phyloP scores from a whole-genome alignment of 2,888 invertebrate species.

The Herminia tarsipennalis region DNA sequence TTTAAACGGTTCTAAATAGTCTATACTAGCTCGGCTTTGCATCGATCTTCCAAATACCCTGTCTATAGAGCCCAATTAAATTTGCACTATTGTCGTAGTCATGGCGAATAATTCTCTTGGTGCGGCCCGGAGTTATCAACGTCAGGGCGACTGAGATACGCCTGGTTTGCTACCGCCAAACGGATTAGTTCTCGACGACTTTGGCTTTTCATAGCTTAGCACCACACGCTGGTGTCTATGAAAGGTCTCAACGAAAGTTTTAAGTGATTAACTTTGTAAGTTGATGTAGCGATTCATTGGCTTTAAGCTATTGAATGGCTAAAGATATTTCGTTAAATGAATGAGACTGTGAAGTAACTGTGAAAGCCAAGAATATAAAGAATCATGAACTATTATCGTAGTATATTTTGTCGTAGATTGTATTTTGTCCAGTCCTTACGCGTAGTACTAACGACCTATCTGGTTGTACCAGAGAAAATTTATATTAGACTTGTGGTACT shows the following conservation, averaged over 20 bases:
- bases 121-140: conserved; percentile 3
- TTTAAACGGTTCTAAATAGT: too few relatives aligned
- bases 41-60: too few relatives aligned
- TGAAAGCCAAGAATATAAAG: not conserved
- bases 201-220: conserved; percentile 34
- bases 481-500: too few relatives aligned
- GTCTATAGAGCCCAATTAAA: too few relatives aligned
- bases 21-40: too few relatives aligned
- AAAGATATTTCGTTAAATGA: not conserved
- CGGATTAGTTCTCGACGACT: conserved; percentile 37
- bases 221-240: conserved; percentile 10
- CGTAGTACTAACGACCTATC: too few relatives aligned
- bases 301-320: not conserved
- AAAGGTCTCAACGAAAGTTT: conserved; percentile 19
- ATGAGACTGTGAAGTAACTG: not conserved
- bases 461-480: too few relatives aligned
- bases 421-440: too few relatives aligned
- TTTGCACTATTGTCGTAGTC: too few relatives aligned
- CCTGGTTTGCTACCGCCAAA: conserved; percentile 34
- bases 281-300: not conserved
- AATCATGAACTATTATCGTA: too few relatives aligned
- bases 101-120: too few relatives aligned
- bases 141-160: conserved; percentile 25
- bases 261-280: conserved; percentile 20
- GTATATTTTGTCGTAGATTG: too few relatives aligned